phyloP scores from a whole-genome alignment of 2,797 vertebrate species.

The Crocidura indochinensis region DNA sequence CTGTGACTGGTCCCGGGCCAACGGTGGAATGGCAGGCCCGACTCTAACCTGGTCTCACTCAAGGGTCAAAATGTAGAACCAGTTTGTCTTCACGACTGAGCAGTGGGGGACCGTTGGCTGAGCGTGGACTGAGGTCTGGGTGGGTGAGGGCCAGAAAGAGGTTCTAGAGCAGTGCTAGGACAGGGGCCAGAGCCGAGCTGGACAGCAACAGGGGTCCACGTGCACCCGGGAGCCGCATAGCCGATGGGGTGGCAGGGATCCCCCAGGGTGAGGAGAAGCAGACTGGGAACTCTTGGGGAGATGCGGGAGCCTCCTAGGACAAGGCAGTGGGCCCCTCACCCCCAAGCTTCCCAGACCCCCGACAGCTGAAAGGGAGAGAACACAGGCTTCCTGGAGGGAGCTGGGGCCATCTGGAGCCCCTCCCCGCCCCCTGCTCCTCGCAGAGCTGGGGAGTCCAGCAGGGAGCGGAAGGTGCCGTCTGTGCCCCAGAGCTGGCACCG shows the following conservation, averaged over 20 bases:
- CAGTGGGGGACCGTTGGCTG: too few species aligned
- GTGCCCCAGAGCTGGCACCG: constrained; percentile 77
- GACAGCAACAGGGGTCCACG: too few species aligned
- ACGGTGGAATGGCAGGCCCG: background rate
- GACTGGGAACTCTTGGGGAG: background rate
- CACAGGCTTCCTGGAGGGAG: constrained; percentile 79
- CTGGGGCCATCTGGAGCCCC: constrained; percentile 79
- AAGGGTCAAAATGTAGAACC: too few species aligned
- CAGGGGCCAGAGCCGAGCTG: too few species aligned
- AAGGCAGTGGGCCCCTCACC: constrained; percentile 62
- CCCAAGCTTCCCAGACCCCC: constrained; percentile 69
- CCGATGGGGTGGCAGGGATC: too few species aligned
- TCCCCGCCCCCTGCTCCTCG: constrained; percentile 18
- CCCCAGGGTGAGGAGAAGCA: background rate
- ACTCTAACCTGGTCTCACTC: background rate
- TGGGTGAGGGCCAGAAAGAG: too few species aligned
- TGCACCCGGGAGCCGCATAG: too few species aligned
- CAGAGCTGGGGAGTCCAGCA: constrained; percentile 74
- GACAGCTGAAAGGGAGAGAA: constrained; percentile 75
- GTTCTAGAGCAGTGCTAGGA: too few species aligned
- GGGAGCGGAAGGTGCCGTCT: constrained; percentile 81
- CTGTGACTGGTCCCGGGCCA: constrained; percentile 34
- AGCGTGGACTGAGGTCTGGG: too few species aligned
- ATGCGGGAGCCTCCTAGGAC: constrained; percentile 11
- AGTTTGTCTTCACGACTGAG: too few species aligned